Base-by-base conservation (phyloP, 1,140 invertebrate species). In the Drosophila pallidifrons region DNA sequence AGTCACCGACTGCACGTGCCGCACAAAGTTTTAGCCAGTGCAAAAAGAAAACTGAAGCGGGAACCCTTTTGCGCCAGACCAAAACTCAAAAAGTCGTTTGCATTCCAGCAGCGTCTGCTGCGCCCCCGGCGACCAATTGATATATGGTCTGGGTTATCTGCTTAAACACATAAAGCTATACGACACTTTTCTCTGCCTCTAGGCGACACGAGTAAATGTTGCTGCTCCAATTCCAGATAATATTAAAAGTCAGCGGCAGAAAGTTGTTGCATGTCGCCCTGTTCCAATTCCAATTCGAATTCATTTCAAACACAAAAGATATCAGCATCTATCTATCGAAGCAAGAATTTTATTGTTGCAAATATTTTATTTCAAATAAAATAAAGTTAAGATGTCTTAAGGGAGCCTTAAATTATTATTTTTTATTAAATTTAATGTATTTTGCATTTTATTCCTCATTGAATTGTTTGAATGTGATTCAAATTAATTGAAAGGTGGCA, bases 91-190 rank as follows among this genome's bases (percentile, higher is more conserved):
- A 80, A 89, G 85, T 83, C 38, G 41, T 60, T 78, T 68, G 51
- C 47, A 63, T 66, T 20, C 54, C 1, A 35, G 66, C 57, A 70
- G 70, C 43, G 64, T 46, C 74, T 77, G 46, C 52, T 60, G 66
- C 52, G 57, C 70, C 81, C 83, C 77, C 78, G 74, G 83, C 59
- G 80, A 45, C 52, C 67, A 67, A 77, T 83, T 89, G 85, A 89
- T 81, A 88, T 72, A 87, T 75, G 72, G 47, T 71, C 46, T 20
- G 58, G 46, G 41, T 61, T 83, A 67, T 85, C 75, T 70, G 52
- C 20, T 13, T 55, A 32, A 8, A 46, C n/a, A 13, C 11, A 55
- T 13, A 41, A 67, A 81, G 72, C 60, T 72, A 67, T 65, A 5
- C 32, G 16, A 64, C 60, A 59, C 57, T 30, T 13, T 51, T 58